phyloP scores from a whole-genome alignment of 2,797 vertebrate genomes.

The Selene dorsalis region DNA sequence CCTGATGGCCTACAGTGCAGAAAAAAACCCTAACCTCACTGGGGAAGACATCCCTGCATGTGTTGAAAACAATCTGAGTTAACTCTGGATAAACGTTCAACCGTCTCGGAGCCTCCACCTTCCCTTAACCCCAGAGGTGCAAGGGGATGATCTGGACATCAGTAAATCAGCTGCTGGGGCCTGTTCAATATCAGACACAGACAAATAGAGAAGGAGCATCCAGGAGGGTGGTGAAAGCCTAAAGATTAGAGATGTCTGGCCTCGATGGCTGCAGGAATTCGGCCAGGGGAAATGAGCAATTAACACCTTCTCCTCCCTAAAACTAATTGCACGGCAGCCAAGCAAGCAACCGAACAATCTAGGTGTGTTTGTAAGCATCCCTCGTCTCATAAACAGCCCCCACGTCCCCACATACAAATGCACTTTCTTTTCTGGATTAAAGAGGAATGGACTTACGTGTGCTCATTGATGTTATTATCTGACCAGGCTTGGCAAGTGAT shows the following conservation, averaged over 20 bases:
- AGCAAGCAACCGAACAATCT: conserved; percentile 2
- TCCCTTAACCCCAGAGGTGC: conserved; percentile 73
- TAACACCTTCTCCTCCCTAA: conserved; percentile 24
- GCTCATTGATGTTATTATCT: conserved; percentile 95
- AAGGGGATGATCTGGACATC: conserved; percentile 68
- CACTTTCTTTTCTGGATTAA: background rate
- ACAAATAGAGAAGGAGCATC: conserved; percentile 57
- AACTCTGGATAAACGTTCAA: conserved; percentile 75
- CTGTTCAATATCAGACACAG: conserved; percentile 77
- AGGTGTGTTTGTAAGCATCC: background rate
- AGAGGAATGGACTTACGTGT: conserved; percentile 88
- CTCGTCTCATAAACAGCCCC: background rate
- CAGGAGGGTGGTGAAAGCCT: conserved; percentile 56
- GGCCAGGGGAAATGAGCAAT: conserved; percentile 37
- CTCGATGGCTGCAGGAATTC: conserved; percentile 53
- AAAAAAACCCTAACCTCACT: conserved; percentile 36
- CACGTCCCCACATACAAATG: background rate
- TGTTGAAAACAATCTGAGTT: conserved; percentile 77
- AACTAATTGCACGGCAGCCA: background rate
- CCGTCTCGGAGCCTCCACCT: conserved; percentile 63
- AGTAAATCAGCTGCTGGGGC: conserved; percentile 75
- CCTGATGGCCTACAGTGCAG: conserved; percentile 64
- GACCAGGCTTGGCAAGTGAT: conserved; percentile 95
- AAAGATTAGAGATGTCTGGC: conserved; percentile 48
- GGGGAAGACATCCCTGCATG: conserved; percentile 68